A percentile compares a stretch with the other conserved stretches of the same genome.
Evolutionary conservation across 2,113 vertebrate species (phyloP).

Genomic region (Bos javanicus): DNA sequence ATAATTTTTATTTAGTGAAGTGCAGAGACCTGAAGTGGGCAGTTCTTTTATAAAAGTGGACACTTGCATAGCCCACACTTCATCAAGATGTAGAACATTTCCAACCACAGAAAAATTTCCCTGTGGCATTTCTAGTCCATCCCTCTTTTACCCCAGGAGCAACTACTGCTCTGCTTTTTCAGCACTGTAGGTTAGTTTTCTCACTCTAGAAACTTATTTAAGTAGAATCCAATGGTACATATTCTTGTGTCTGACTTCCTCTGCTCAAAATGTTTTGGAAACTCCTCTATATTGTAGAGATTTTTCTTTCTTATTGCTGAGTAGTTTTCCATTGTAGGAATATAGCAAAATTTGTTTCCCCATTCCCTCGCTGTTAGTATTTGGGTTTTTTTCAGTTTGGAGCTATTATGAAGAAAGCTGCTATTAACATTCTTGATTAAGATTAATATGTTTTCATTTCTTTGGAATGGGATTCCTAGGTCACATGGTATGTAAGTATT

Average conservation of each 20-base stretch:
- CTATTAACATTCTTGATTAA: not conserved
- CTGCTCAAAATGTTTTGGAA: not conserved
- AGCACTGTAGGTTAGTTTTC: not conserved
- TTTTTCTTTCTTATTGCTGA: not conserved
- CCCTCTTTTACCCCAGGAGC: not conserved
- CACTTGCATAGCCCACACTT: not conserved
- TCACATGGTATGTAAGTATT: not conserved
- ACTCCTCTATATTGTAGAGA: not conserved
- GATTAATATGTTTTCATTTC: not conserved
- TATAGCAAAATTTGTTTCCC: not conserved
- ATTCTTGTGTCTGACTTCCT: not conserved
- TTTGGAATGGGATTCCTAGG: not conserved
- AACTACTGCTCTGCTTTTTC: not conserved
- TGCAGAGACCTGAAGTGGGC: not conserved
- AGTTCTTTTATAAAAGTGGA: not conserved
- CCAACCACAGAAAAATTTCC: not conserved
- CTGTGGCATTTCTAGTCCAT: not conserved
- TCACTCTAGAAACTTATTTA: not conserved
- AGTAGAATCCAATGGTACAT: not conserved
- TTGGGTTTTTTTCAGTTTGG: not conserved
- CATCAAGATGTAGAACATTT: not conserved
- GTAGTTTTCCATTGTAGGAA: not conserved
- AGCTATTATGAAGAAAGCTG: not conserved
- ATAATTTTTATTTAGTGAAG: not conserved
- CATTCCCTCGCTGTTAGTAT: not conserved